A percentile compares a stretch with the other conserved stretches of the same genome.
These are phyloP conservation scores for Austrolebias charrua DNA, from an alignment of 2,797 vertebrate species.

Conservation along the genomic window DNA sequence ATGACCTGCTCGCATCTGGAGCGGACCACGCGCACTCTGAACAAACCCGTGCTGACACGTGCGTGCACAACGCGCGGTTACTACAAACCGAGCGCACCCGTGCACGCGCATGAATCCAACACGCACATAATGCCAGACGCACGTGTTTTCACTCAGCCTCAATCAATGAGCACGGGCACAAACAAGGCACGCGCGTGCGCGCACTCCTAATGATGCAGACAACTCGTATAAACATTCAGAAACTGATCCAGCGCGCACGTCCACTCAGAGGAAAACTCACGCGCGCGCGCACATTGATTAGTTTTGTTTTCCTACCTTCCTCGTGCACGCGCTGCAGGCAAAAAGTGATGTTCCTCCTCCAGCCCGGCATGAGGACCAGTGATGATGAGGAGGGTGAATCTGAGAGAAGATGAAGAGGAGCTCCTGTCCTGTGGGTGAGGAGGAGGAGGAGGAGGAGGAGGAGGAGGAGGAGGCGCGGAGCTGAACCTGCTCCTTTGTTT, in stretches of 20 bases:
- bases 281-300: conserved; percentile 14
- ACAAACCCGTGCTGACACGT: conserved; percentile 66
- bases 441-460: conserved; percentile 45
- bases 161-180: conserved; percentile 20
- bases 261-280: conserved; percentile 17
- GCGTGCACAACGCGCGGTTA: conserved; percentile 57
- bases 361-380: conserved; percentile 84
- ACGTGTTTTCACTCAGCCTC: conserved; percentile 51
- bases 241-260: not conserved
- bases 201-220: conserved; percentile 47
- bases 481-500: conserved; percentile 15
- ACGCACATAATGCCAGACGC: conserved; percentile 25
- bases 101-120: not conserved
- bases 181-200: not conserved
- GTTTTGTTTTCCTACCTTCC: conserved; percentile 83
- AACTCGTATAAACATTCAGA: conserved; percentile 46
- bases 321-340: conserved; percentile 93
- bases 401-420: conserved; percentile 24
- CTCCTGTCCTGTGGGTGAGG: conserved; percentile 50
- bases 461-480: not conserved
- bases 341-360: conserved; percentile 90
- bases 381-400: conserved; percentile 29
- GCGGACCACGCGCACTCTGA: conserved; percentile 49
- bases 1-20: conserved; percentile 64
- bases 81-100: conserved; percentile 32